A percentile compares a stretch with the other conserved stretches of the same genome.
Conservation (phyloP, 2,888 invertebrate species). For the Cantharis flavilabris region DNA sequence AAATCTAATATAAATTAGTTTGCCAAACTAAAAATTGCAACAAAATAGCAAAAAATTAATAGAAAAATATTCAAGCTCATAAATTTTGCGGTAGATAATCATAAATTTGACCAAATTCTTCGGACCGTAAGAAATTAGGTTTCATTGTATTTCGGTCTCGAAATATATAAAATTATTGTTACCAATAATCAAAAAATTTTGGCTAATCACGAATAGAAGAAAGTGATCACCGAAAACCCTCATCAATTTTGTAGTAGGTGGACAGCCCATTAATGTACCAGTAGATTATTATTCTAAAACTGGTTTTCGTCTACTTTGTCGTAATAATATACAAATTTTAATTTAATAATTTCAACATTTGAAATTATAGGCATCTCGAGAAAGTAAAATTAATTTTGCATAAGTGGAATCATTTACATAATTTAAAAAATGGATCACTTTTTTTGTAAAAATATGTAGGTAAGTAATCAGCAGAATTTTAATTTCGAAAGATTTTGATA, state of each 20-base stretch:
- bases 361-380: not conserved
- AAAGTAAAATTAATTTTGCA: not conserved
- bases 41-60: not conserved
- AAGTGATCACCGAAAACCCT: not conserved
- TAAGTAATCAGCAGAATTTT: not conserved
- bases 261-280: not conserved
- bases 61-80: not conserved
- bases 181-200: not conserved
- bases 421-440: not conserved
- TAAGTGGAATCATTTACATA: not conserved
- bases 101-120: not conserved
- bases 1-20: not conserved
- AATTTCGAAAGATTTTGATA: slow-evolving; percentile 18
- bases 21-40: not conserved
- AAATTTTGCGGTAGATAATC: not conserved
- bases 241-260: not conserved
- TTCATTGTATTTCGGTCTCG: not conserved
- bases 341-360: not conserved
- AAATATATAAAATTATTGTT: not conserved
- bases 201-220: not conserved
- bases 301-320: not conserved
- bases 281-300: not conserved
- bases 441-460: not conserved
- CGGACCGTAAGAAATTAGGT: not conserved
- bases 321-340: not conserved